phyloP scores from a whole-genome alignment of 1,140 invertebrate genomes.

The Aradophagus sp. region DNA sequence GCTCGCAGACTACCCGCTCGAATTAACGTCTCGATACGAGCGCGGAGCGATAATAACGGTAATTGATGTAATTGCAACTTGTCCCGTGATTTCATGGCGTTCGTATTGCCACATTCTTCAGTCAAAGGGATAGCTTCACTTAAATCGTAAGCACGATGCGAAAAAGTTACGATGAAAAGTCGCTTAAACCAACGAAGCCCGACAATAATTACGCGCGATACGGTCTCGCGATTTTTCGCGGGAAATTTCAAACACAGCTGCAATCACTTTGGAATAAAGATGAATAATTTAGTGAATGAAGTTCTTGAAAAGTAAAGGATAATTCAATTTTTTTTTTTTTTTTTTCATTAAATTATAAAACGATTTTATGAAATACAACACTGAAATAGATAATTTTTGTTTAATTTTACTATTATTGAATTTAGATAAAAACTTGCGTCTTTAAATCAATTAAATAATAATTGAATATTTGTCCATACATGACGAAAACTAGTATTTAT shows the following conservation, averaged over 20 bases:
- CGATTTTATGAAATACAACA: no score
- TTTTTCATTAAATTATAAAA: no score
- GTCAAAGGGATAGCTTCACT: constrained; percentile 15
- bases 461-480: no score
- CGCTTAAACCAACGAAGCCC: constrained; percentile 14
- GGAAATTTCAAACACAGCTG: constrained; percentile 4
- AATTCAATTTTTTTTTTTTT: no score
- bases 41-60: constrained; percentile 52
- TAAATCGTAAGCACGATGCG: constrained; percentile 18
- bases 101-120: constrained; percentile 45
- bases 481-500: no score
- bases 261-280: not conserved
- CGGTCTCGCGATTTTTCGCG: constrained; percentile 2
- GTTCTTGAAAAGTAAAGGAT: no score
- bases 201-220: constrained; percentile 14
- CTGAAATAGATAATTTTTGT: no score
- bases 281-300: no score
- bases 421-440: no score
- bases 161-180: constrained; percentile 29
- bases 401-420: no score
- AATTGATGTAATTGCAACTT: constrained; percentile 53
- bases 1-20: constrained; percentile 38
- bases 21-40: constrained; percentile 48
- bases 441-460: no score
- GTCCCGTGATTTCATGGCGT: constrained; percentile 43